These are phyloP conservation scores for Caradrina kadenii DNA, from an alignment of 2,888 invertebrate species.

Conservation along the genomic window DNA sequence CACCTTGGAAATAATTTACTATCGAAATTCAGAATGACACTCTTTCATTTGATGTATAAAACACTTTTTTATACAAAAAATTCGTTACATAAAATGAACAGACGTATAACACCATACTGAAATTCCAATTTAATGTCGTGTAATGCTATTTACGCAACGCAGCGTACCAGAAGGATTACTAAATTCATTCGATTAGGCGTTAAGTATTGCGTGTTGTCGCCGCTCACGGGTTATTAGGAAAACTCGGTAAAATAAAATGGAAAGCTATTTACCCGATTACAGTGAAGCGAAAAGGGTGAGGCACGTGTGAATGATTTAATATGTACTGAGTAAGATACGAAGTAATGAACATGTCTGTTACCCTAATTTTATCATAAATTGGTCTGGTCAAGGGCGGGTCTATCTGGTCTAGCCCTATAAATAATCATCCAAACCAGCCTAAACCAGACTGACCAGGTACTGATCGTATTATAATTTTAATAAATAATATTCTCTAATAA, in stretches of 20 bases:
- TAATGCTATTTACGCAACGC: not conserved
- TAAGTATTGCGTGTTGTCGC: constrained; percentile 47
- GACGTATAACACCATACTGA: not conserved
- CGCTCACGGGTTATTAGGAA: constrained; percentile 32
- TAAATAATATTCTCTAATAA: too few relatives aligned
- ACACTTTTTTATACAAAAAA: not conserved
- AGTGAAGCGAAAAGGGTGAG: constrained; percentile 13
- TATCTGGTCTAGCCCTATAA: too few relatives aligned
- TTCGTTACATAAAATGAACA: not conserved
- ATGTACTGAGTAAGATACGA: constrained; percentile 3
- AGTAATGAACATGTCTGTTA: not conserved
- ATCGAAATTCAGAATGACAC: too few relatives aligned
- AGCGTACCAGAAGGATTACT: constrained; percentile 32
- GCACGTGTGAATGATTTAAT: constrained; percentile 25
- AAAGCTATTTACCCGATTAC: constrained; percentile 26
- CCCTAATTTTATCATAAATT: not conserved
- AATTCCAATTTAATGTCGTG: constrained; percentile 17
- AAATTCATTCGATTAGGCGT: constrained; percentile 43
- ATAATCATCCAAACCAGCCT: not conserved
- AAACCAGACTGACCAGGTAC: too few relatives aligned
- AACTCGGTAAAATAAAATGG: constrained; percentile 32
- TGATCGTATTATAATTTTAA: too few relatives aligned
- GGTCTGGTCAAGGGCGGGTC: not conserved
- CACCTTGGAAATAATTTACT: too few relatives aligned
- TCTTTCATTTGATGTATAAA: too few relatives aligned